phyloP scores from a whole-genome alignment of 2,797 vertebrate species.

The Pagetopsis macropterus region DNA sequence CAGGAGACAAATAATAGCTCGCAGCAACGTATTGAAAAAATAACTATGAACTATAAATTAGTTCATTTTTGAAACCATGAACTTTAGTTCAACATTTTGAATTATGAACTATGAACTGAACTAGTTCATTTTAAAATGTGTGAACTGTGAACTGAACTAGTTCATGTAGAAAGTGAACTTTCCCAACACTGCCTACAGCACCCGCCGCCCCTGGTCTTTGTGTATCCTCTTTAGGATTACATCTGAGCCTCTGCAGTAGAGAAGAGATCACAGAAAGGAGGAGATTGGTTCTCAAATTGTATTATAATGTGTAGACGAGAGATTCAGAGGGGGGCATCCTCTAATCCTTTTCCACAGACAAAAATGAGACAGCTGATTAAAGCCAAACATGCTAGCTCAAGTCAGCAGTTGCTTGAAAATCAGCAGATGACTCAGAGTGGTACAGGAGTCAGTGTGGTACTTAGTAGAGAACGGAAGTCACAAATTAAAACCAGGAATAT shows the following conservation, averaged over 20 bases:
- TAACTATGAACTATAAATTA: too few relatives aligned
- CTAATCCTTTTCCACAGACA: constrained; percentile 55
- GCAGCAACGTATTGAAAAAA: too few relatives aligned
- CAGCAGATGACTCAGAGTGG: constrained; percentile 21
- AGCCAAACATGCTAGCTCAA: constrained; percentile 27
- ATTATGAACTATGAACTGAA: too few relatives aligned
- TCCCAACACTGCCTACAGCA: too few relatives aligned
- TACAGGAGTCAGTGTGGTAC: neutral
- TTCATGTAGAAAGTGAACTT: too few relatives aligned
- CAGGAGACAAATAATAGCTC: too few relatives aligned
- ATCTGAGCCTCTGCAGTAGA: constrained; percentile 43
- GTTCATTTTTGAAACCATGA: too few relatives aligned
- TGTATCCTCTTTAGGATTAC: constrained; percentile 55
- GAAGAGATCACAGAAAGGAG: constrained; percentile 43
- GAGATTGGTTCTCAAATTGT: constrained; percentile 14
- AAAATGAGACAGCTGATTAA: constrained; percentile 58
- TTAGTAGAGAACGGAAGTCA: constrained; percentile 12
- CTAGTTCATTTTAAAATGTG: too few relatives aligned
- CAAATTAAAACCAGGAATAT: constrained; percentile 17
- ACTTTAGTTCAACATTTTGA: too few relatives aligned
- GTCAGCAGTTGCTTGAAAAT: constrained; percentile 44
- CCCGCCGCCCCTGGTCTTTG: too few relatives aligned
- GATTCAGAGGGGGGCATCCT: constrained; percentile 41
- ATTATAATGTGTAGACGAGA: constrained; percentile 52
- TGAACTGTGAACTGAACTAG: too few relatives aligned